Percentiles rank a stretch among this genome's conserved stretches.
Conservation (phyloP, 2,888 invertebrate genomes). For the Cepaea hortensis region DNA sequence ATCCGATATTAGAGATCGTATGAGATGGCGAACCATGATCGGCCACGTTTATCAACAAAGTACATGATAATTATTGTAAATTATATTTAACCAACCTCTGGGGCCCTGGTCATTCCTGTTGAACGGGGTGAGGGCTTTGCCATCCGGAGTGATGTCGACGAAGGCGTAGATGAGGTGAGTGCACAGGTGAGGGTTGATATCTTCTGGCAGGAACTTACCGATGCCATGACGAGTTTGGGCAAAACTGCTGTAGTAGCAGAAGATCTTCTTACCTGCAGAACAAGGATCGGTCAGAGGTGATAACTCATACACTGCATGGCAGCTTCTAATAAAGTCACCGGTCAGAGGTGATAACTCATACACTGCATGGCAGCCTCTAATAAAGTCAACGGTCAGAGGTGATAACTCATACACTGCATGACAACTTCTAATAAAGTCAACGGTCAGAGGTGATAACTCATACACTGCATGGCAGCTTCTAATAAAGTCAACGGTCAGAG, state of each 20-base stretch:
- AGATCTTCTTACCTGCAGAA: conserved; percentile 37
- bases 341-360: background rate
- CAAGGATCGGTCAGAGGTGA: background rate
- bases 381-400: background rate
- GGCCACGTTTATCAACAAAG: too few species aligned
- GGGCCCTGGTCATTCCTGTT: conserved; percentile 55
- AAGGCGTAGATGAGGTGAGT: conserved; percentile 83
- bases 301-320: too few species aligned
- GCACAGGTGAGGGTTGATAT: conserved; percentile 95
- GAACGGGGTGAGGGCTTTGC: conserved; percentile 51
- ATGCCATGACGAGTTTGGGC: conserved; percentile 91
- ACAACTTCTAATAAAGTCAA: too few species aligned
- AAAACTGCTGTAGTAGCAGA: conserved; percentile 91
- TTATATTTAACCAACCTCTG: conserved; percentile 37
- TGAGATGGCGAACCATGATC: too few species aligned
- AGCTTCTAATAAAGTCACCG: background rate
- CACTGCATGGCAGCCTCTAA: too few species aligned
- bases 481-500: background rate
- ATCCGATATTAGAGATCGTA: too few species aligned
- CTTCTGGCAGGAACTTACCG: conserved; percentile 90
- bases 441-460: background rate
- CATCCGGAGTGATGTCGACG: conserved; percentile 88
- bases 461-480: too few species aligned
- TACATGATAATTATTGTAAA: too few species aligned
- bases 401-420: too few species aligned